Percentiles rank a stretch among this genome's conserved stretches.
Evolutionary conservation across 1,140 invertebrate species (phyloP).

Genomic region (Argopecten irradians): DNA sequence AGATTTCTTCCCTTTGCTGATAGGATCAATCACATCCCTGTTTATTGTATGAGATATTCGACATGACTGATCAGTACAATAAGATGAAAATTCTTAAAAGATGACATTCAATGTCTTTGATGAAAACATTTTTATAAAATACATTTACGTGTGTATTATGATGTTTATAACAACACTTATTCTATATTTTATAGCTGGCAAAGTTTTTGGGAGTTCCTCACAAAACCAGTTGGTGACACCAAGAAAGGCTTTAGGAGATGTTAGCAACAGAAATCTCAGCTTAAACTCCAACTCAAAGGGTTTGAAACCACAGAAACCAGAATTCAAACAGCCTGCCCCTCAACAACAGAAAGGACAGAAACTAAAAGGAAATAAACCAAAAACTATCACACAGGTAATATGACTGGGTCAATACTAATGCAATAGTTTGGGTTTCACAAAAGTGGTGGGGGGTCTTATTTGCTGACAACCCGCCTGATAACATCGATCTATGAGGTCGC

Average conservation of each 20-base stretch:
- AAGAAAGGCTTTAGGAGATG: conserved; percentile 48
- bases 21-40: no score
- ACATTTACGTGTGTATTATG: no score
- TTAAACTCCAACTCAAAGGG: neutral
- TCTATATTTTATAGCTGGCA: neutral
- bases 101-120: no score
- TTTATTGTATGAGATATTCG: no score
- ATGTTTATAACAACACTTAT: neutral
- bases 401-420: no score
- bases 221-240: conserved; percentile 42
- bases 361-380: neutral
- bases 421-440: no score
- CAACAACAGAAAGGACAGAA: neutral
- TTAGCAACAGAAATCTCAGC: conserved; percentile 29
- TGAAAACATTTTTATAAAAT: neutral
- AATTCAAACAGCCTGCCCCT: neutral
- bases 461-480: no score
- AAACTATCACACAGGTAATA: neutral
- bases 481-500: no score
- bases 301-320: neutral
- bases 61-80: no score
- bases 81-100: no score
- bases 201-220: conserved; percentile 37
- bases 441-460: no score
- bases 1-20: no score